Evolutionary conservation across 2,888 invertebrate species (phyloP), one percentile per base, ranked within the genome.

Genomic region (Leucophora obtusa): DNA sequence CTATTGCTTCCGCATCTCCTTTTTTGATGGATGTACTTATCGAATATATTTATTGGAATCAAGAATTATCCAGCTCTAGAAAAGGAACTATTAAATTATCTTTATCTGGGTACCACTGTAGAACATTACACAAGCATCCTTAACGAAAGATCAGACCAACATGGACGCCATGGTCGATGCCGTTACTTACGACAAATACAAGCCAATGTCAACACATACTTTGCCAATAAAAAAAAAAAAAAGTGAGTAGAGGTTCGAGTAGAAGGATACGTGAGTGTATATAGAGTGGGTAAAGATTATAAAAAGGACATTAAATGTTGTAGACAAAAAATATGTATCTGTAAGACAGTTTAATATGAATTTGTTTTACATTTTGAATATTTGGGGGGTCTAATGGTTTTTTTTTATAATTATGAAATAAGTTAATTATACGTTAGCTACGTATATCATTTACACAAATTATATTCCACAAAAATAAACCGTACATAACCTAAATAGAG

Each of bases 181-280:
- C 89, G 88, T 88, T 89, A 88, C 85, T 88, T 88, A 88, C 89
- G 86, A 88, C 89, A 87, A 89, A 88, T 88, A 87, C 88, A 88
- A 85, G 87, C 88, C 87, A 86, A 87, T 88, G 88, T 89, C 88
- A 89, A 89, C 88, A 89, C 88, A 89, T 88, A 88, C 89, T 88
- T 88, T 87, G 83, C 84, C 85, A 86, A 84, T 84, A 84, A 84
- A 85, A 65, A 81, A 59, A 60, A 28, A 6, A 65, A 81, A 59
- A 60, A 6, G 7, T 7, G 60, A 51, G 65, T 28, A 17, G 66
- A 58, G 47, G 71, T 58, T 47, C 47, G 68, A 63, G 71, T 17
- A 35, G 58, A n/a, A 62, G 68, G 62, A 75, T 69, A 66, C 63
- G 43, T 63, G 63, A 70, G 65, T 72, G 66, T 38, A 53, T 33